Evolutionary conservation across 2,888 invertebrate species (phyloP).

Genomic region (Phaonia tiefii): DNA sequence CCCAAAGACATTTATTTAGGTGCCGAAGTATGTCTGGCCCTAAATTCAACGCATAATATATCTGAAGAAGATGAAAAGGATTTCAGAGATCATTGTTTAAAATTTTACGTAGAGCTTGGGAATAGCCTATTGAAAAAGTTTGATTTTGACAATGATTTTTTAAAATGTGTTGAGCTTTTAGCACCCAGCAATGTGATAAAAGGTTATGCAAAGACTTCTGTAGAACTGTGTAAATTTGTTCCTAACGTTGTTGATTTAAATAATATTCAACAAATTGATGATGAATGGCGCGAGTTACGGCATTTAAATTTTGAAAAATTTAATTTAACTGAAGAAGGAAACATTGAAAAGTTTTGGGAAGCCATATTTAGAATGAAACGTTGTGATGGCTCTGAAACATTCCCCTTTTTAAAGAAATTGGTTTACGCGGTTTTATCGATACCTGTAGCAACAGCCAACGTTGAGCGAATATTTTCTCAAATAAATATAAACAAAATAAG

Average conservation of each 20-base stretch:
- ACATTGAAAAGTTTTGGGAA: conserved; percentile 42
- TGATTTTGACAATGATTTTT: conserved; percentile 36
- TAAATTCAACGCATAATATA: not conserved
- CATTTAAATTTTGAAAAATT: conserved; percentile 28
- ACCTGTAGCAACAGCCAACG: conserved; percentile 44
- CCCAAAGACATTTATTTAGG: conserved; percentile 42
- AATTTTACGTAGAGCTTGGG: conserved; percentile 49
- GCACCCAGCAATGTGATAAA: conserved; percentile 30
- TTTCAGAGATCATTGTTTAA: too few relatives aligned
- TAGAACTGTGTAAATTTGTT: conserved; percentile 15
- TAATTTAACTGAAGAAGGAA: conserved; percentile 32
- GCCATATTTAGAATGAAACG: conserved; percentile 23
- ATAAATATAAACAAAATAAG: conserved; percentile 56
- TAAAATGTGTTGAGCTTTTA: conserved; percentile 34
- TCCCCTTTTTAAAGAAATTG: conserved; percentile 43
- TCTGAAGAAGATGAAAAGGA: conserved; percentile 15
- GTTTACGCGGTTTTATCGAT: conserved; percentile 34
- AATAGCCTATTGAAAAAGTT: too few relatives aligned
- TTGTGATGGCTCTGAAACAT: conserved; percentile 33
- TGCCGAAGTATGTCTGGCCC: not conserved
- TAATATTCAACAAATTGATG: not conserved
- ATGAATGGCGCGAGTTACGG: conserved; percentile 40
- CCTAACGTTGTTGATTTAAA: conserved; percentile 21
- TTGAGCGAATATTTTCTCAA: too few relatives aligned
- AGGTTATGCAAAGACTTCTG: conserved; percentile 29